Conservation (phyloP, 2,888 invertebrate genomes). For the Pherbina coryleti region DNA sequence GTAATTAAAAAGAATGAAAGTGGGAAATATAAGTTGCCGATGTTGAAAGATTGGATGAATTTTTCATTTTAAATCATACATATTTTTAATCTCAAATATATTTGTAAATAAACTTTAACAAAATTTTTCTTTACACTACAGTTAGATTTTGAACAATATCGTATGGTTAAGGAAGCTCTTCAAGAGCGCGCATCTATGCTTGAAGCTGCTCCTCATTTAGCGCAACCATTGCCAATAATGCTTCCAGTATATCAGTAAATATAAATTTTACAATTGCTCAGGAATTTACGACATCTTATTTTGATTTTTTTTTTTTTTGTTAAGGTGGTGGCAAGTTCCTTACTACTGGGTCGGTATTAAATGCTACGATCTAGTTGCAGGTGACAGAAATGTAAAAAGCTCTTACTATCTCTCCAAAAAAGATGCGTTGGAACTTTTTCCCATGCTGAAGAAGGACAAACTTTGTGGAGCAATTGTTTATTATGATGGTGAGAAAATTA, state of each 20-base stretch:
- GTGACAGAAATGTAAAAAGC: conserved; percentile 92
- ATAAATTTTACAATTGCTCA: conserved; percentile 26
- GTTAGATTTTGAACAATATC: conserved; percentile 95
- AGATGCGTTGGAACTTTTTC: conserved; percentile 95
- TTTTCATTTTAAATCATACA: too few species aligned
- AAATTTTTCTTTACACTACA: conserved; percentile 61
- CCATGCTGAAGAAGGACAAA: conserved; percentile 96
- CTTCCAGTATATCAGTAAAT: conserved; percentile 95
- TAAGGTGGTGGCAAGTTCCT: conserved; percentile 98
- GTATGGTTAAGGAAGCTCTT: conserved; percentile 98
- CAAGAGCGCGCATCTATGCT: conserved; percentile 95
- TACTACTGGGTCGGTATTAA: conserved; percentile 99
- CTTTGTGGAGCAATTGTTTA: conserved; percentile 98
- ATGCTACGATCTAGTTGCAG: conserved; percentile 97
- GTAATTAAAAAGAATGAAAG: too few species aligned
- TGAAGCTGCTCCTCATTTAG: conserved; percentile 95
- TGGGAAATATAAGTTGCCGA: too few species aligned
- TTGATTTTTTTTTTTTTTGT: conserved; percentile 55
- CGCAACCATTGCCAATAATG: conserved; percentile 97
- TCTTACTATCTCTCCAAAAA: conserved; percentile 95
- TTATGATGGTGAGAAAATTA: conserved; percentile 85
- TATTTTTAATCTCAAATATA: neutral
- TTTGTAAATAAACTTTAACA: conserved; percentile 6
- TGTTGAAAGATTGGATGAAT: too few species aligned
- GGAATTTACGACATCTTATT: neutral